Conservation (phyloP, 2,113 vertebrate genomes). For the Oreamnos americanus region DNA sequence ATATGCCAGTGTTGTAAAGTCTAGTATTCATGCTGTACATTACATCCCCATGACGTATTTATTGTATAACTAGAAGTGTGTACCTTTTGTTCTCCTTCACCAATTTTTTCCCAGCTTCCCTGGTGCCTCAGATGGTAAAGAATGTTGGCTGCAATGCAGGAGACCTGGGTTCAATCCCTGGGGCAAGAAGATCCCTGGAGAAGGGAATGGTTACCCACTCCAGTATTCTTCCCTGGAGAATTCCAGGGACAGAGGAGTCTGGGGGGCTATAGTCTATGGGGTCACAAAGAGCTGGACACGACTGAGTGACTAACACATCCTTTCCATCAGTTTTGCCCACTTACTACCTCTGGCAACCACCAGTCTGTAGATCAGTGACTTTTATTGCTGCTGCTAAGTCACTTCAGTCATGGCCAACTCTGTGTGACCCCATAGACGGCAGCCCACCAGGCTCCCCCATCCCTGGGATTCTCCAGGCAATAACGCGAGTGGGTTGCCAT, state of each 20-base stretch:
- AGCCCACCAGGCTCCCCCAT: no score
- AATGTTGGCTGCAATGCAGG: neutral
- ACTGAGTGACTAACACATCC: neutral
- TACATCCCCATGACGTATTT: neutral
- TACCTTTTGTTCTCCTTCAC: neutral
- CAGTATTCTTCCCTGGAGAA: neutral
- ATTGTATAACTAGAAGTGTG: neutral
- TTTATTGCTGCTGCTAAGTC: neutral
- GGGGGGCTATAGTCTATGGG: neutral
- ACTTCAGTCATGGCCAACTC: no score
- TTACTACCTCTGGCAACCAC: neutral
- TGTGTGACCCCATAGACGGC: no score
- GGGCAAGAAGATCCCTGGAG: neutral
- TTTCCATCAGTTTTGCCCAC: neutral
- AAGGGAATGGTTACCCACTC: neutral
- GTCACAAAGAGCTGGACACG: neutral
- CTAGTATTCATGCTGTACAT: neutral
- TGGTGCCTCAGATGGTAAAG: neutral
- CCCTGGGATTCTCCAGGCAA: no score
- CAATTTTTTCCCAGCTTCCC: neutral
- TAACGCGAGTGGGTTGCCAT: no score
- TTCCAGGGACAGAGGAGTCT: neutral
- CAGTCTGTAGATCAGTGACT: neutral
- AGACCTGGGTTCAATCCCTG: neutral
- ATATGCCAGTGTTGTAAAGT: neutral